Evolutionary conservation across 2,888 invertebrate species (phyloP).

Genomic region (Tyria jacobaeae): DNA sequence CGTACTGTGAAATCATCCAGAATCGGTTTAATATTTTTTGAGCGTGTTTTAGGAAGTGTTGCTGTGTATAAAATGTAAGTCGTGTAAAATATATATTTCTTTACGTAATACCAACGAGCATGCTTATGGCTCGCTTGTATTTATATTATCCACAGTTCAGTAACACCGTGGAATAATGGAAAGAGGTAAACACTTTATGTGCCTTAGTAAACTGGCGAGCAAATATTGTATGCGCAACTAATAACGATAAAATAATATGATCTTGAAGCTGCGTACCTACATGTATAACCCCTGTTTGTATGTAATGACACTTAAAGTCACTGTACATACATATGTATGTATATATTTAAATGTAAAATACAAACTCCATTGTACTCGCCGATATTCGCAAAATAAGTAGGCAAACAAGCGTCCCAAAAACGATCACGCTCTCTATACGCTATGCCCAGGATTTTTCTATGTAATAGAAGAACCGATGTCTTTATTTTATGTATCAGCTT

Average conservation of each 20-base stretch:
- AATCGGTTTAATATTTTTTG: too few relatives aligned
- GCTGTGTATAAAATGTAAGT: not conserved
- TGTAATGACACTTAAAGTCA: not conserved
- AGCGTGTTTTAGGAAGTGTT: too few relatives aligned
- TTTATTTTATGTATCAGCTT: too few relatives aligned
- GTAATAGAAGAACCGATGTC: too few relatives aligned
- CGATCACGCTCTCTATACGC: too few relatives aligned
- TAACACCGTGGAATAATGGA: not conserved
- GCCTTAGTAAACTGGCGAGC: not conserved
- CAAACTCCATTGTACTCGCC: too few relatives aligned
- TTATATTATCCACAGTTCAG: not conserved
- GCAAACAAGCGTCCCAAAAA: too few relatives aligned
- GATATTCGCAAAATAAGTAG: too few relatives aligned
- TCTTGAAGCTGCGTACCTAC: not conserved
- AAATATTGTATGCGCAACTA: not conserved
- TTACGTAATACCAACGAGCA: not conserved
- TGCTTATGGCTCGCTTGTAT: not conserved
- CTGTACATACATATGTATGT: not conserved
- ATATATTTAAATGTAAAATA: not conserved
- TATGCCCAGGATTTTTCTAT: too few relatives aligned
- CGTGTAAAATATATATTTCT: not conserved
- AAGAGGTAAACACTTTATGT: not conserved
- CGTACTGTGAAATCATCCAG: too few relatives aligned
- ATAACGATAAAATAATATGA: conserved; percentile 8
- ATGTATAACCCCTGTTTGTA: not conserved